These are phyloP conservation scores for Drosophila pachea DNA, from an alignment of 1,140 invertebrate species.

Conservation along the genomic window DNA sequence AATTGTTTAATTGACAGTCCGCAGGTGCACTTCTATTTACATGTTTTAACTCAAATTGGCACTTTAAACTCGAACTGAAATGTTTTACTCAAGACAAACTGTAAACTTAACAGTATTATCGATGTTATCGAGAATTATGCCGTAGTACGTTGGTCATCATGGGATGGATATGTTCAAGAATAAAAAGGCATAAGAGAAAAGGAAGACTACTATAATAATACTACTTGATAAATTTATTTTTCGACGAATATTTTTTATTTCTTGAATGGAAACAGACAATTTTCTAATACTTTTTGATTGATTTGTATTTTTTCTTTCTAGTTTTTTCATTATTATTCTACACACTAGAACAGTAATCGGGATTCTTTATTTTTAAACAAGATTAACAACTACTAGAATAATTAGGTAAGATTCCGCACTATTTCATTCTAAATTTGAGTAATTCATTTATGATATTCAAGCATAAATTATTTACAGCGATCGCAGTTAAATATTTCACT, in stretches of 20 bases:
- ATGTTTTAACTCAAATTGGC: slow-evolving; percentile 4
- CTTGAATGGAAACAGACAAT: slow-evolving; percentile 1
- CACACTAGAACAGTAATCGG: slow-evolving; percentile 1
- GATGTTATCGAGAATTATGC: not conserved
- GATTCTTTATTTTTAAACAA: slow-evolving; percentile 11
- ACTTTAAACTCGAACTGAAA: slow-evolving; percentile 21
- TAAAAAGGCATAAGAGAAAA: too few relatives aligned
- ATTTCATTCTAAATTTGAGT: slow-evolving; percentile 5
- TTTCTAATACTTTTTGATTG: slow-evolving; percentile 56
- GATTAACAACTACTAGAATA: not conserved
- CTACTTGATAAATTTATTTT: too few relatives aligned
- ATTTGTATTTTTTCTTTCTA: slow-evolving; percentile 13
- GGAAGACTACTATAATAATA: too few relatives aligned
- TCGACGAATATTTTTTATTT: slow-evolving; percentile 35
- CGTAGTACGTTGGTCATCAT: not conserved
- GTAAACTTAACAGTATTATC: not conserved
- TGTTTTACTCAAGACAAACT: slow-evolving; percentile 11
- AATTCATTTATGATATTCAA: slow-evolving; percentile 3
- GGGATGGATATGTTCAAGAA: too few relatives aligned
- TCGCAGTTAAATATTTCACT: slow-evolving; percentile 43
- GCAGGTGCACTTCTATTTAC: slow-evolving; percentile 19
- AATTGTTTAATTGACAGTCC: slow-evolving; percentile 14
- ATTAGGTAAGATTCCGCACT: too few relatives aligned
- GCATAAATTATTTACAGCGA: slow-evolving; percentile 10
- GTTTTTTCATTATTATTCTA: too few relatives aligned